Evolutionary conservation across 2,888 invertebrate genomes (phyloP).

Genomic region (Sinotaia quadrata): DNA sequence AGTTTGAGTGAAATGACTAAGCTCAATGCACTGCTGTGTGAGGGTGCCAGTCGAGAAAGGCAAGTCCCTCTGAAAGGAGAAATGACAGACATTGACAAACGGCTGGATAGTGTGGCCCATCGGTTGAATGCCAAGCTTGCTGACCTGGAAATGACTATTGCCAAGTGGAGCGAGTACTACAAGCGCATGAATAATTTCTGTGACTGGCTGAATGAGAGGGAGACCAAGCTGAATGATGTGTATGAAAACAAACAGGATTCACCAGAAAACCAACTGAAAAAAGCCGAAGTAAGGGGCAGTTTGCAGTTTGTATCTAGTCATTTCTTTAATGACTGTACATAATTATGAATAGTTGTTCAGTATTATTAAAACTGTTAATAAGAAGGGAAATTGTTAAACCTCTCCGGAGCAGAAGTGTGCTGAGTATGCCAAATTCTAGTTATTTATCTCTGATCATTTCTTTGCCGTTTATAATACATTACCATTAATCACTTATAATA

Average conservation of each 20-base stretch:
- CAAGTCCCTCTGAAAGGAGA: conserved; percentile 62
- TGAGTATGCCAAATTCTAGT: no score
- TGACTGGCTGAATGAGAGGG: conserved; percentile 84
- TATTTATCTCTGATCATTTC: no score
- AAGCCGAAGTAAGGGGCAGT: conserved; percentile 61
- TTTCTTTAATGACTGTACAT: no score
- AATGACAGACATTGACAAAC: conserved; percentile 62
- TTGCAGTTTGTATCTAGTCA: no score
- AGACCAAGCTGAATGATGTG: conserved; percentile 86
- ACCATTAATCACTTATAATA: no score
- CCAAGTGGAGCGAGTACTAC: conserved; percentile 93
- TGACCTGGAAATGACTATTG: conserved; percentile 83
- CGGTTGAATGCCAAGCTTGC: conserved; percentile 61
- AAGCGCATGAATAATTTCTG: conserved; percentile 85
- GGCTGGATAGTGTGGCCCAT: conserved; percentile 58
- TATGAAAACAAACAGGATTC: conserved; percentile 84
- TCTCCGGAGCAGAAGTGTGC: no score
- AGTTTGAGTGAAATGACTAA: conserved; percentile 73
- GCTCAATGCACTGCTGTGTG: conserved; percentile 83
- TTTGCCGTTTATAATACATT: no score
- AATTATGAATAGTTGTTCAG: no score
- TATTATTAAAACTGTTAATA: no score
- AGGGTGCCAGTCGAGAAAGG: conserved; percentile 79
- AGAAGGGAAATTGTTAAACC: no score
- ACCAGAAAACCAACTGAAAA: conserved; percentile 84